Conservation (phyloP, 2,113 vertebrate species). For the Varanus komodoensis region DNA sequence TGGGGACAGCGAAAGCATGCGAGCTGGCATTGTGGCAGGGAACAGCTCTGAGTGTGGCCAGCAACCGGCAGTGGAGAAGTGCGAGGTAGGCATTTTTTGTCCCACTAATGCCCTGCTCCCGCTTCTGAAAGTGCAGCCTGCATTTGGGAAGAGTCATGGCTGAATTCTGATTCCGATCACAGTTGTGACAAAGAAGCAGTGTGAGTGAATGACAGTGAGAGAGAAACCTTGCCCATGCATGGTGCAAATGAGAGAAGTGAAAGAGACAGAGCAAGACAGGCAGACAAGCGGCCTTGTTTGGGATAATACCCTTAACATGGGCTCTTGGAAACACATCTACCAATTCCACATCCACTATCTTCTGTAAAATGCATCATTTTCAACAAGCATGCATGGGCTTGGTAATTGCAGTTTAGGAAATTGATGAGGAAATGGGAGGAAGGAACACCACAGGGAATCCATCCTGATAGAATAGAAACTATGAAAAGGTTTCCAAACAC, state of each 20-base stretch:
- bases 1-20: slow-evolving; percentile 90
- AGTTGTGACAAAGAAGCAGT: neutral
- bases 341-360: neutral
- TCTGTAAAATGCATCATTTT: neutral
- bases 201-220: neutral
- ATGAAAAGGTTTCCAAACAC: neutral
- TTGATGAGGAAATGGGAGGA: neutral
- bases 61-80: slow-evolving; percentile 95
- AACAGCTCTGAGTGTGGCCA: slow-evolving; percentile 95
- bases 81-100: slow-evolving; percentile 85
- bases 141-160: neutral
- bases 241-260: neutral
- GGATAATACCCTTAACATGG: neutral
- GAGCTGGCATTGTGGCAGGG: slow-evolving; percentile 81
- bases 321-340: neutral
- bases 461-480: neutral
- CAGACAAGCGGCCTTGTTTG: neutral
- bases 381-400: neutral
- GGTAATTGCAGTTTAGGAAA: neutral
- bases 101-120: neutral
- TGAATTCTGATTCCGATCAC: neutral
- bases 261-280: neutral
- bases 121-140: neutral
- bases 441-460: neutral
- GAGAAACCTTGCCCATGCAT: neutral